Percentiles rank a stretch among this genome's conserved stretches.
phyloP scores from a whole-genome alignment of 2,113 vertebrate genomes.

The Grantiella picta region DNA sequence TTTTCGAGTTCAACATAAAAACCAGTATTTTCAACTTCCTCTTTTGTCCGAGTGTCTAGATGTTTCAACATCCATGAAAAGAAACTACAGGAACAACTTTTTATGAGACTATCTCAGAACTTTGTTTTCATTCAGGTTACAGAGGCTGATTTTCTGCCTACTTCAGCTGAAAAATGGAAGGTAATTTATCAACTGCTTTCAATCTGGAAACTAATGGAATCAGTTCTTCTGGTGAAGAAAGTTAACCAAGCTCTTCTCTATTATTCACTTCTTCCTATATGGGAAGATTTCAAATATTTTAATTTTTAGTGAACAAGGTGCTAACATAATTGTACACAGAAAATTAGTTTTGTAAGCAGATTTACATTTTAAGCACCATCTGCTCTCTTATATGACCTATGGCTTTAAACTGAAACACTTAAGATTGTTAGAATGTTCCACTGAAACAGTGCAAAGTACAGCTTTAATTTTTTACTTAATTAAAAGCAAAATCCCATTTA shows the following conservation, averaged over 20 bases:
- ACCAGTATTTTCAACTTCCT: background rate
- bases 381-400: background rate
- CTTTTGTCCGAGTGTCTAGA: background rate
- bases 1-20: background rate
- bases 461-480: background rate
- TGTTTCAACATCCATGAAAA: background rate
- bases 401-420: background rate
- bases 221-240: background rate
- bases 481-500: background rate
- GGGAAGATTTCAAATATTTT: background rate
- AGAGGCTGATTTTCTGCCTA: constrained; percentile 4
- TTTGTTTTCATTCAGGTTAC: background rate
- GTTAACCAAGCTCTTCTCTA: background rate
- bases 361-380: background rate
- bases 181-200: constrained; percentile 18
- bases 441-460: background rate
- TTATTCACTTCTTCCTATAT: background rate
- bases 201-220: background rate
- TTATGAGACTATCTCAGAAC: background rate
- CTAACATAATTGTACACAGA: background rate
- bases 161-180: constrained; percentile 21
- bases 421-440: background rate
- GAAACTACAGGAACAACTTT: background rate
- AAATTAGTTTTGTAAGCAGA: constrained; percentile 4
- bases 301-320: background rate